These are phyloP conservation scores for Baryphthengus martii DNA, from an alignment of 2,113 vertebrate species.

Conservation along the genomic window DNA sequence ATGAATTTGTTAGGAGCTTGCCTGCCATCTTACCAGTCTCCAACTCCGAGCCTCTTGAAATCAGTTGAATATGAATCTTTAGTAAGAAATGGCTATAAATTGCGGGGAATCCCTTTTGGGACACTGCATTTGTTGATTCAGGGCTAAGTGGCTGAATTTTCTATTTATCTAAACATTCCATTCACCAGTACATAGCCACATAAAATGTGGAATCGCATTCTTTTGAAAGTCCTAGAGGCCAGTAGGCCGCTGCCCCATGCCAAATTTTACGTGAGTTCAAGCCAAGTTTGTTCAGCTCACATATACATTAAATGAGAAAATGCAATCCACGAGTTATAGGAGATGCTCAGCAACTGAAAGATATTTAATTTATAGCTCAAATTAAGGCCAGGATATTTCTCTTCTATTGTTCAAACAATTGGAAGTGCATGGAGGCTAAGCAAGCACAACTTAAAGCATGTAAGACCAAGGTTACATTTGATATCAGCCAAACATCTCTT, in stretches of 20 bases:
- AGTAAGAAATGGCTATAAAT: background rate
- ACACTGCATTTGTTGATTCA: slow-evolving; percentile 43
- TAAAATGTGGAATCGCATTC: slow-evolving; percentile 38
- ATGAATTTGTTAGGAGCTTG: background rate
- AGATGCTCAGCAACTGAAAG: background rate
- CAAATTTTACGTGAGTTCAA: slow-evolving; percentile 33
- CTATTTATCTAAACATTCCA: slow-evolving; percentile 58
- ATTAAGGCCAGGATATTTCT: background rate
- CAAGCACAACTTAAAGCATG: background rate
- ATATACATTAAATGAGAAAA: background rate
- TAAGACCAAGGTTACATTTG: background rate
- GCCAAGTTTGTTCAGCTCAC: background rate
- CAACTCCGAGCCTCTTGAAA: background rate
- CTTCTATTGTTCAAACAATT: background rate
- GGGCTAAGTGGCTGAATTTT: background rate
- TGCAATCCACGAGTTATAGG: background rate
- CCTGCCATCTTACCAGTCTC: background rate
- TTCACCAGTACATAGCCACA: slow-evolving; percentile 51
- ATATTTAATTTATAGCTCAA: background rate
- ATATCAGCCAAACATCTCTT: background rate
- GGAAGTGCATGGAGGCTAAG: background rate
- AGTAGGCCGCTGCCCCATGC: background rate
- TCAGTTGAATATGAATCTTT: background rate
- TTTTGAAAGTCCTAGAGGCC: slow-evolving; percentile 23
- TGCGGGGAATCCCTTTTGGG: slow-evolving; percentile 39